Evolutionary conservation across 64 coral and sea anemone genomes (phyloP).

Genomic region (Pocillopora damicornis): DNA sequence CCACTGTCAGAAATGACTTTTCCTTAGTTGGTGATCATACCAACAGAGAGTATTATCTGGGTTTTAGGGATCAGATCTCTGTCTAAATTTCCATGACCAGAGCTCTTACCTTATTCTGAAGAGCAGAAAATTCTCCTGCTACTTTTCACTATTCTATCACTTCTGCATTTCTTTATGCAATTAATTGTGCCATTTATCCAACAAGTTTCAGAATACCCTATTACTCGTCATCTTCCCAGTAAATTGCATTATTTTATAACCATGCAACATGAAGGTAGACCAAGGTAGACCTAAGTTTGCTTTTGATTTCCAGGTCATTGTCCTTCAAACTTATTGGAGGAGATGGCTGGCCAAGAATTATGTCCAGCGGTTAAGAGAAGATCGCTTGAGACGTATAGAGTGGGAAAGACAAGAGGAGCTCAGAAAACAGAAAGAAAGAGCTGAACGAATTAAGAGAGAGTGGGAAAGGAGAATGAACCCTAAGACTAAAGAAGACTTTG

Average conservation of each 20-base stretch:
- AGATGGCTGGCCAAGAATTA: slow-evolving; percentile 93
- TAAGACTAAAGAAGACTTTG: slow-evolving; percentile 94
- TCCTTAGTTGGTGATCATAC: no score
- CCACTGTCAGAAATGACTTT: no score
- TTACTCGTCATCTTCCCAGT: neutral
- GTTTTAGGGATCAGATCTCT: no score
- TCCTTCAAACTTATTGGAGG: slow-evolving; percentile 95
- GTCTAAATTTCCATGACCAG: no score
- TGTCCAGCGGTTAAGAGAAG: slow-evolving; percentile 66
- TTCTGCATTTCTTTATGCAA: no score
- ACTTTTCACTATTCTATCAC: no score
- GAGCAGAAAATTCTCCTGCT: no score
- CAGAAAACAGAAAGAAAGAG: slow-evolving; percentile 85
- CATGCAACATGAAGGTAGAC: neutral
- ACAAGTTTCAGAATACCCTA: no score
- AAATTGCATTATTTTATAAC: neutral
- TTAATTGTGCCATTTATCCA: no score
- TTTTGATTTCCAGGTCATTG: slow-evolving; percentile 61
- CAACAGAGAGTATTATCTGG: no score
- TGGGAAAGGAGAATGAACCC: slow-evolving; percentile 98
- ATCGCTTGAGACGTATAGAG: slow-evolving; percentile 48
- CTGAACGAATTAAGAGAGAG: slow-evolving; percentile 81
- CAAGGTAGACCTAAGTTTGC: neutral
- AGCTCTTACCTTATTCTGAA: no score
- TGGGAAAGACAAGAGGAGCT: slow-evolving; percentile 93